Percentiles rank a stretch among this genome's conserved stretches.
Conservation (phyloP, 1,140 invertebrate genomes). For the Drosophila pectinifera region DNA sequence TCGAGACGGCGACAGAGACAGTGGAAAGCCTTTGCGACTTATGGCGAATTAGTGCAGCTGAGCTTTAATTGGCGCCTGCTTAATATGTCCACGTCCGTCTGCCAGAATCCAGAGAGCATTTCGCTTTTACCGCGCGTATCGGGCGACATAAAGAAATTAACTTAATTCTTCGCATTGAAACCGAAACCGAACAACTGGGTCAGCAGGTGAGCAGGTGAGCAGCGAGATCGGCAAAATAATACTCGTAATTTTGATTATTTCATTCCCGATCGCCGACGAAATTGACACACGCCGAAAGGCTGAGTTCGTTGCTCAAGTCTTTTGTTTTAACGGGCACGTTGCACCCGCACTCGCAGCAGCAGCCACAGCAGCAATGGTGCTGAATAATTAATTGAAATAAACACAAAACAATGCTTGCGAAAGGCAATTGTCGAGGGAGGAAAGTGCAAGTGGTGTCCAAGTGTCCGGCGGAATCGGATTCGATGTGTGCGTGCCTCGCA, state of each 20-base stretch:
- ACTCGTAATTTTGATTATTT: conserved; percentile 48
- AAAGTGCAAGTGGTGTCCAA: conserved; percentile 73
- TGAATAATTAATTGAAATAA: conserved; percentile 71
- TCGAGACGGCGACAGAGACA: conserved; percentile 41
- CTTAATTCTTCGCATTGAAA: conserved; percentile 57
- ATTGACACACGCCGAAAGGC: conserved; percentile 41
- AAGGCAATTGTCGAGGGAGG: conserved; percentile 55
- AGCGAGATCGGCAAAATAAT: conserved; percentile 23
- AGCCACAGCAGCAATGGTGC: conserved; percentile 23
- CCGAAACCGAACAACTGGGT: conserved; percentile 55
- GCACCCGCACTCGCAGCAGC: conserved; percentile 46
- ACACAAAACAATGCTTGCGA: conserved; percentile 45
- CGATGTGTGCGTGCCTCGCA: conserved; percentile 44
- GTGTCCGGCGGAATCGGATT: conserved; percentile 27
- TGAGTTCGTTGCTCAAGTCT: conserved; percentile 73
- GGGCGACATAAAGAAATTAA: conserved; percentile 38
- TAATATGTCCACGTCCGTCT: conserved; percentile 49
- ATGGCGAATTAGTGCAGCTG: conserved; percentile 77
- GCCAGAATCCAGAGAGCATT: conserved; percentile 42
- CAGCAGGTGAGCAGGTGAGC: conserved; percentile 49
- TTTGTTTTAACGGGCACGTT: conserved; percentile 60
- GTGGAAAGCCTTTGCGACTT: conserved; percentile 66
- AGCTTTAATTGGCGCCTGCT: conserved; percentile 64
- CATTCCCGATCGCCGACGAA: conserved; percentile 27
- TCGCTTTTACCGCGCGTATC: conserved; percentile 8